These are phyloP conservation scores for Serripes groenlandicus DNA, from an alignment of 2,888 invertebrate species.

Conservation along the genomic window DNA sequence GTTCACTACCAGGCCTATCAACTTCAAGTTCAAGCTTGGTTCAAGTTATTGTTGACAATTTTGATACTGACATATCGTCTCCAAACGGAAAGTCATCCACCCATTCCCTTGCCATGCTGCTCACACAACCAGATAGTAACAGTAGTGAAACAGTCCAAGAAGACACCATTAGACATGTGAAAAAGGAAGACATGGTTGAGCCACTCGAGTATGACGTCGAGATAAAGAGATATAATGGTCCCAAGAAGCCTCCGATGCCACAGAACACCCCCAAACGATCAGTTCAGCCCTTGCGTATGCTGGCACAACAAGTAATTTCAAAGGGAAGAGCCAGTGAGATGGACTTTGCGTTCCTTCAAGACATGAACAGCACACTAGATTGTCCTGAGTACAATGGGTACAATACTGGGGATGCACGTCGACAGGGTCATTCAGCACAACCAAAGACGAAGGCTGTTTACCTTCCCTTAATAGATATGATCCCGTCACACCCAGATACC, in stretches of 20 bases:
- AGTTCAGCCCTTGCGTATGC: not conserved
- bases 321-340: not conserved
- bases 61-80: conserved; percentile 42
- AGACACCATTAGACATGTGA: too few relatives aligned
- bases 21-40: not conserved
- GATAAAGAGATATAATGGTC: conserved; percentile 21
- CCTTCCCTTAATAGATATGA: conserved; percentile 59
- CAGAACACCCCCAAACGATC: not conserved
- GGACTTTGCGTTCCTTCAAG: conserved; percentile 43
- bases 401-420: conserved; percentile 25
- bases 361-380: not conserved
- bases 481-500: conserved; percentile 51
- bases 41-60: conserved; percentile 30
- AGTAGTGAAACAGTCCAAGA: not conserved
- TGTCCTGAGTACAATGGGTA: conserved; percentile 37
- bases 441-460: conserved; percentile 58
- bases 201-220: conserved; percentile 4
- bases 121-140: conserved; percentile 15
- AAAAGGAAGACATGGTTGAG: conserved; percentile 22
- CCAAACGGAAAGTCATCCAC: conserved; percentile 38
- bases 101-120: conserved; percentile 34
- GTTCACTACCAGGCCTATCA: not conserved
- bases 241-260: conserved; percentile 39
- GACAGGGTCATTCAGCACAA: conserved; percentile 31
- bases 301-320: not conserved